Conservation (phyloP, 2,888 invertebrate species). For the Cheilosia variabilis region DNA sequence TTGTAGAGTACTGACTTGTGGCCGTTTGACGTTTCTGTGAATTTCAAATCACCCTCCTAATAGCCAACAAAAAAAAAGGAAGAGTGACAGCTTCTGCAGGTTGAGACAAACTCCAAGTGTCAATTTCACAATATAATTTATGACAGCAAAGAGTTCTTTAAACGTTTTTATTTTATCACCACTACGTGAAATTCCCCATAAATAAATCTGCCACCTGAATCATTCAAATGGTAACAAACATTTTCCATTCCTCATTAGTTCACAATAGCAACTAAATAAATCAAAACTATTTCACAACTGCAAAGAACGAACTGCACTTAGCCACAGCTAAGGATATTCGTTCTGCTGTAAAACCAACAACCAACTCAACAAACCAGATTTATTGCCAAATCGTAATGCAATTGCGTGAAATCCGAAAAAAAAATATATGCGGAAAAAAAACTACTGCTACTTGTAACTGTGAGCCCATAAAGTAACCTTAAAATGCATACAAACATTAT, state of each 20-base stretch:
- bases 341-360: slow-evolving; percentile 7
- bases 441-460: slow-evolving; percentile 12
- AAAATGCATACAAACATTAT: slow-evolving; percentile 34
- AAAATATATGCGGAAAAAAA: neutral
- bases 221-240: neutral
- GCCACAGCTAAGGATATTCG: slow-evolving; percentile 17
- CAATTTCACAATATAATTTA: too few species aligned
- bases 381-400: slow-evolving; percentile 52
- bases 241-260: slow-evolving; percentile 28
- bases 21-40: too few species aligned
- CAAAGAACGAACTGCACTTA: slow-evolving; percentile 33
- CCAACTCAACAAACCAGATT: slow-evolving; percentile 43
- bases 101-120: too few species aligned
- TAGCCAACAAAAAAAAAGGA: too few species aligned
- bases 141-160: too few species aligned
- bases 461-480: slow-evolving; percentile 49
- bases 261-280: slow-evolving; percentile 19
- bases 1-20: too few species aligned
- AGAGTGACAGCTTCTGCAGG: too few species aligned
- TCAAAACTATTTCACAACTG: slow-evolving; percentile 35
- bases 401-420: slow-evolving; percentile 44
- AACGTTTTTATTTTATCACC: neutral
- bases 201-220: neutral
- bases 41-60: too few species aligned
- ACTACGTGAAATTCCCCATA: neutral